Base-by-base conservation (phyloP, 2,797 vertebrate genomes). In the Macroramphosus scolopax region DNA sequence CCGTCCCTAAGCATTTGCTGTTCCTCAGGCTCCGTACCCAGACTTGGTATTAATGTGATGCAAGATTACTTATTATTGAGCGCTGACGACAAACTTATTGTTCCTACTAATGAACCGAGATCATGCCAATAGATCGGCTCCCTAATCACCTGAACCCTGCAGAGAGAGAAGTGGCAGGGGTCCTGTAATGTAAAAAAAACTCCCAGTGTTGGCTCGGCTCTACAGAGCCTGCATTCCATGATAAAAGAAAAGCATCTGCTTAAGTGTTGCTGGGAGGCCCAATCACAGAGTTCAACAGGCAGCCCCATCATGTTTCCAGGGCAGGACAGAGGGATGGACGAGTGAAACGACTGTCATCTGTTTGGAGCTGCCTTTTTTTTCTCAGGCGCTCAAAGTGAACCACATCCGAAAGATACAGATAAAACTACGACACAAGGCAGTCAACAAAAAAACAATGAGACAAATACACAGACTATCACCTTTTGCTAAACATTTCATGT, bases 1-100 rank as follows among this genome's bases (percentile, higher is more conserved):
- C 51, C 53, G 53, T 59, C 46, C 36, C 31, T 51, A 53, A 66
- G 60, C 62, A 65, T 81, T 75, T 77, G 61, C 59, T 60, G 37
- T 64, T 38, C 47, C 54, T 81, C 34, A 41, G 68, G 44, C 53
- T 58, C 60, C 18, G 15, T 20, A 63, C 53, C 25, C 43, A 55
- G 31, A 55, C 41, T 60, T 46, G 29, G 48, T 47, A 58, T 74
- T 75, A 70, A 76, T 55, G 60, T 54, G 57, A 73, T 51, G 71
- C 73, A 65, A 76, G 72, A 78, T 85, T 80, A 80, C 64, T 81
- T 78, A 78, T 80, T 61, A 68, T 63, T 82, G 55, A 74, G 75
- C 79, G 75, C 63, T 54, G 74, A 80, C 66, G 60, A 81, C 77
- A 86, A 81, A 82, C 83, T 70, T 67, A 83, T 81, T 83, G 83